Percentiles rank a stretch among this genome's conserved stretches.
These are phyloP conservation scores for Tetramorium alpestre DNA, from an alignment of 1,140 invertebrate species.

Conservation along the genomic window DNA sequence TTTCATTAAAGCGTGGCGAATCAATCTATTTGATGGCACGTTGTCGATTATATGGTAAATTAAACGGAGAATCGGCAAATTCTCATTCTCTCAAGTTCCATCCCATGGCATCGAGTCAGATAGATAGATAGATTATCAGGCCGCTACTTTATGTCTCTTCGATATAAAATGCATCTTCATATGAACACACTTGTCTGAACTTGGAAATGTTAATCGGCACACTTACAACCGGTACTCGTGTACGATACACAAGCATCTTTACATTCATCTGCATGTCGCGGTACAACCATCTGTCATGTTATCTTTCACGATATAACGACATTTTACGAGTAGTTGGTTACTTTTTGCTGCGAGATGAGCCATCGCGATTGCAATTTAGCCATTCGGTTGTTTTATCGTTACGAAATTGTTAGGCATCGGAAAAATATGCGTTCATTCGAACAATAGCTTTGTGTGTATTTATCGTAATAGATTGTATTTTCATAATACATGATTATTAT, in stretches of 20 bases:
- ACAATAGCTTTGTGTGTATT: not conserved
- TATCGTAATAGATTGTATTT: not conserved
- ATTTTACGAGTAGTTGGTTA: constrained; percentile 52
- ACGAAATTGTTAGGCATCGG: not conserved
- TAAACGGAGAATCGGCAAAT: not conserved
- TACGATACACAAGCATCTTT: constrained; percentile 18
- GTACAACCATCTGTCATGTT: not conserved
- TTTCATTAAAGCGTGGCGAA: constrained; percentile 29
- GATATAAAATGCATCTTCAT: constrained; percentile 15
- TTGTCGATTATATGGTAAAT: constrained; percentile 48
- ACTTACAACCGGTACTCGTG: not conserved
- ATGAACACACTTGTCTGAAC: not conserved
- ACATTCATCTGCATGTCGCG: constrained; percentile 44
- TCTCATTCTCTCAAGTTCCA: not conserved
- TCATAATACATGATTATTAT: not conserved
- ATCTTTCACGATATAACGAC: constrained; percentile 40
- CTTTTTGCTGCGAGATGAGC: not conserved
- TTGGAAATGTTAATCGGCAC: constrained; percentile 41
- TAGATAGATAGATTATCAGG: constrained; percentile 11
- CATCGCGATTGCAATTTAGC: not conserved
- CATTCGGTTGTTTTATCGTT: not conserved
- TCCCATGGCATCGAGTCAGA: not conserved
- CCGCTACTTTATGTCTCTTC: not conserved
- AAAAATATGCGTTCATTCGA: not conserved
- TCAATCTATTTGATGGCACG: not conserved